Base-by-base conservation (phyloP, 2,888 invertebrate species). In the Volucella bombylans region DNA sequence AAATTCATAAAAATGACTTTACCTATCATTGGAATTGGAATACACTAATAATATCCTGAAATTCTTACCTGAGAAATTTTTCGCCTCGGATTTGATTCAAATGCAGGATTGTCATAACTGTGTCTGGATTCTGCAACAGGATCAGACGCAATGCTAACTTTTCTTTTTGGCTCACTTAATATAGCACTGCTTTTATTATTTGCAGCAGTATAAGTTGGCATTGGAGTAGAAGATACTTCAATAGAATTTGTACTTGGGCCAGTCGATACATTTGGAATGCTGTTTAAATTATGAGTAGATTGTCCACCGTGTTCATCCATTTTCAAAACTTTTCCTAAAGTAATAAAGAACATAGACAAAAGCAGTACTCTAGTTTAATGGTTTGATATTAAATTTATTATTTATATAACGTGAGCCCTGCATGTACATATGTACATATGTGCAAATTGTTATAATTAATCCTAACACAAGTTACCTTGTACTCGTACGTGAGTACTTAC, bases 101-200 rank as follows among this genome's bases (percentile, higher is more conserved):
- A 95, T 1, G 93, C 94, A 67, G 93, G 92, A 90, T 95, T 95
- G 89, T 95, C 95, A 82, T 95, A 93, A 59, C 93, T 94, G 55
- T 86, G 83, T 45, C 89, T 49, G 67, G 87, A 68, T 90, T 90
- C 90, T 0, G 87, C 86, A 52, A 92, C 89, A 10, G 92, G 93
- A 89, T 94, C 94, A 6, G 94, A 93, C 91, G 93, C 94, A 83
- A 94, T 94, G 88, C 94, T 94, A 12, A 95, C 94, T 90, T 94
- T 93, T 78, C 94, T 92, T 86, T 93, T 94, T 9, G 92, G 90
- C 68, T 93, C 93, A 72, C 68, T 90, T 1, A 90, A 89, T 57
- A 91, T 87, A 61, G 89, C 88, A 14, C 80, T 86, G 31, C 87
- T 87, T 74, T 86, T 89, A 67, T 89, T 90, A 57, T 88, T 87